Conservation (phyloP, 2,888 invertebrate genomes). For the Tachina grossa region DNA sequence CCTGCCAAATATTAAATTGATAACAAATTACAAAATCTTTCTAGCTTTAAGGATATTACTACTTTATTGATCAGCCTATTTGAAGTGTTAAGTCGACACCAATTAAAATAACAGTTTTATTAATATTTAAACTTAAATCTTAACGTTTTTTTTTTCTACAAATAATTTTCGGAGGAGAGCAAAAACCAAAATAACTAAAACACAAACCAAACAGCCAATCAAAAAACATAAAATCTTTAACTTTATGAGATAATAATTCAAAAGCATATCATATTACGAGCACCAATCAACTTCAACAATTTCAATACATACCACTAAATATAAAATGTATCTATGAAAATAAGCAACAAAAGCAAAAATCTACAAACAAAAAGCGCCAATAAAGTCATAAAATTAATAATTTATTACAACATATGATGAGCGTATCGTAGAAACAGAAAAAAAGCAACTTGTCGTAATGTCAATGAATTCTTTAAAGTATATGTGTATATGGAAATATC, state of each 20-base stretch:
- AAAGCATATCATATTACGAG: conserved; percentile 64
- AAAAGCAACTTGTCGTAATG: conserved; percentile 11
- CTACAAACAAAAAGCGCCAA: conserved; percentile 36
- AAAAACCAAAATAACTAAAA: conserved; percentile 13
- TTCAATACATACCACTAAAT: conserved; percentile 1
- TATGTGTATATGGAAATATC: conserved; percentile 25
- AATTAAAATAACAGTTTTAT: conserved; percentile 61
- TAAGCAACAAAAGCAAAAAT: conserved; percentile 33
- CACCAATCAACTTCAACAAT: conserved; percentile 40
- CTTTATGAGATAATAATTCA: conserved; percentile 65
- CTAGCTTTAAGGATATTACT: conserved; percentile 9
- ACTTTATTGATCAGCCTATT: conserved; percentile 30
- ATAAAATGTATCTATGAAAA: conserved; percentile 20
- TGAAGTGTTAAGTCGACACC: conserved; percentile 58
- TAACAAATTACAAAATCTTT: conserved; percentile 20
- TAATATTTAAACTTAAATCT: conserved; percentile 51
- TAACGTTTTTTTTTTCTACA: not conserved
- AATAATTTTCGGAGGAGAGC: conserved; percentile 20
- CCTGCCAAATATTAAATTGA: not conserved
- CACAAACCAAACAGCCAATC: conserved; percentile 17
- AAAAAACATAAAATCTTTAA: conserved; percentile 57
- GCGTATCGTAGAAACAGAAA: conserved; percentile 13
- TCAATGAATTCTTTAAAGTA: conserved; percentile 35
- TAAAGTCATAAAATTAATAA: conserved; percentile 62
- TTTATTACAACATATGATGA: conserved; percentile 56